Base-by-base conservation (phyloP, 35 echinoderm and acorn worm species). In the Lytechinus pictus region DNA sequence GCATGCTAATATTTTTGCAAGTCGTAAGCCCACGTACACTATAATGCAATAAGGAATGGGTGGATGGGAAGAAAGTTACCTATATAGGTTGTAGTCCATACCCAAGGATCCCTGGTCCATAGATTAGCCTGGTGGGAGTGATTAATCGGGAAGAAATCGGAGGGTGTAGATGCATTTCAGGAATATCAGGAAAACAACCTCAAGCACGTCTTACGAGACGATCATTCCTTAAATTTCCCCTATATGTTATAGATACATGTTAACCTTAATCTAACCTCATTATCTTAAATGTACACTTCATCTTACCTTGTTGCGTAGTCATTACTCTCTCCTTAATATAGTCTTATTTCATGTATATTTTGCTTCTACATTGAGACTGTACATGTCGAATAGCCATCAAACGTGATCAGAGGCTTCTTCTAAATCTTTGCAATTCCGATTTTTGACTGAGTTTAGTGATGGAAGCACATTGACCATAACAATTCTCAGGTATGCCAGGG, bases 1-100 rank as follows among this genome's bases (percentile, higher is more conserved):
- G n/a, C 66, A 79, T 79, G 66, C 14, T 79, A 24, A 79, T 79
- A 79, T 79, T 79, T 79, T 79, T n/a, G 66, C 66, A 79, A 79
- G 19, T 79, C 8, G 16, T 79, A 24, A 79, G 66, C 66, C 66
- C 66, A 79, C 66, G 66, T 79, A 79, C 21, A 16, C 21, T 79
- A n/a, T n/a, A 79, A 79, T 79, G 66, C 14, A 79, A 79, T 79
- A 79, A 79, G 66, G 66, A n/a, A 79, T 24, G n/a, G 19, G 66
- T 8, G n/a, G 66, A 24, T n/a, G 7, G 66, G 14, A n/a, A 7
- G 66, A 79, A 79, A 24, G 12, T n/a, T 24, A 24, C 16, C 4
- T 6, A n/a, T n/a, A n/a, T n/a, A 24, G 66, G 66, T 79, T 79
- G 19, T 79, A 24, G 4, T 79, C 66, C 19, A 79, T 79, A 4